Base-by-base conservation (phyloP, 2,797 vertebrate species). In the Arremon aurantiirostris region DNA sequence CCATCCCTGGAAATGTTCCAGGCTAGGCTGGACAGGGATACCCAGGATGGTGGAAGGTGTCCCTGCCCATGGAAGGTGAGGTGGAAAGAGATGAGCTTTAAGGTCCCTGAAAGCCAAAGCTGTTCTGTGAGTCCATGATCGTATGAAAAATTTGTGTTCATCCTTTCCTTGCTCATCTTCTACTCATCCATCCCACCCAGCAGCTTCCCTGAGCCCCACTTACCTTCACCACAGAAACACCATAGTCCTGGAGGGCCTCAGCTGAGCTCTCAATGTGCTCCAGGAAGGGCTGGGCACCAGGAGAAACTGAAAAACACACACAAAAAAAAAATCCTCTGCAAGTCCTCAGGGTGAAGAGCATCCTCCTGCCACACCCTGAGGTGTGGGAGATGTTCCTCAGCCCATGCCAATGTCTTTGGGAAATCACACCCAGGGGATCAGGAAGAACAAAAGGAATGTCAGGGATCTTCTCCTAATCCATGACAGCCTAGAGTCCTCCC, bases 221-320 rank as follows among this genome's bases (percentile, higher is more conserved):
- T 64, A 96, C 96, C 96, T 93, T 96, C 60, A 91, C 93, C 86
- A 96, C 95, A 0, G 92, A 95, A 70, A 96, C 57, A 14, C 93
- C 96, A 1, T 96, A 96, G 37, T 96, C 96, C 60, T 95, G 94
- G 8, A 96, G 95, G 14, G 30, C 75, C 64, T 92, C 78, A 0
- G 46, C 95, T 0, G 96, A 94, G 68, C 73, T 85, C 93, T 93
- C 94, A 17, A 96, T 60, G 86, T 96, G 93, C 57, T 96, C 94
- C 96, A 91, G n/a, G 91, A 96, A 96, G 47, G 89, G 93, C 34
- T 94, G 95, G 41, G 64, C 44, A 82, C 35, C 82, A 82, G 91
- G 37, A 87, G 89, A 91, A 80, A 20, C 96, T 96, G 91, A 68
- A 96, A 77, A 92, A 96, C 6, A 89, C 9, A 64, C 3, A 76